Percentiles rank a stretch among this genome's conserved stretches.
These are phyloP conservation scores for Lomographa bimaculata DNA, from an alignment of 2,888 invertebrate genomes.

Conservation along the genomic window DNA sequence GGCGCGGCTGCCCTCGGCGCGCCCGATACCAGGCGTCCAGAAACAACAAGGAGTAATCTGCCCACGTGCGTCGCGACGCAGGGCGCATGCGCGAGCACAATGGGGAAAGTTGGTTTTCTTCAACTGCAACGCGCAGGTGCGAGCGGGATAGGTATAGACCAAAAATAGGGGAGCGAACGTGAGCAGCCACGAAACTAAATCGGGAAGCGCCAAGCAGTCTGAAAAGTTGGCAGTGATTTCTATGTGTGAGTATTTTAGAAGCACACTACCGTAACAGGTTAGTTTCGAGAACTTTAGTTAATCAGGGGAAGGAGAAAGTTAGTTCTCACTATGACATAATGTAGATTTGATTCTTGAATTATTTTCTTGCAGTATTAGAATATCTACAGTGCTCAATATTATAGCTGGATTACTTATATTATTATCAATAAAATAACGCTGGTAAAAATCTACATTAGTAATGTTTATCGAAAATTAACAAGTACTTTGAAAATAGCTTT, in stretches of 20 bases:
- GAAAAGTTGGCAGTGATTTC: conserved; percentile 52
- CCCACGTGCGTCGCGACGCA: conserved; percentile 71
- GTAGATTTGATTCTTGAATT: too few species aligned
- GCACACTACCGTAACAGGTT: conserved; percentile 28
- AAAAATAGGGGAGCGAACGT: conserved; percentile 64
- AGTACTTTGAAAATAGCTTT: too few species aligned
- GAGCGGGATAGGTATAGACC: conserved; percentile 54
- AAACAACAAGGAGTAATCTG: conserved; percentile 47
- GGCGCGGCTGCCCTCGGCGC: conserved; percentile 79
- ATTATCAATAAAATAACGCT: too few species aligned
- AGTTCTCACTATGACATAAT: too few species aligned
- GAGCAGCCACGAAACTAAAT: conserved; percentile 60
- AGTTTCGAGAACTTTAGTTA: too few species aligned
- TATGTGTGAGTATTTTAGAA: conserved; percentile 38
- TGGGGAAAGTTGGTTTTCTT: conserved; percentile 65
- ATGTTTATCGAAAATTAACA: too few species aligned
- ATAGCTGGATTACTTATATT: too few species aligned
- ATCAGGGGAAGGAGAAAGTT: too few species aligned
- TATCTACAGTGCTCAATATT: too few species aligned
- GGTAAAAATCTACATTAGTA: too few species aligned
- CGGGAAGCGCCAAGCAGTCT: conserved; percentile 80
- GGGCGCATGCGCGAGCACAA: conserved; percentile 66
- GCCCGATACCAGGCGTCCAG: conserved; percentile 78
- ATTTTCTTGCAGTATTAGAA: too few species aligned
- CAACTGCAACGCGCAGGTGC: conserved; percentile 62